Evolutionary conservation across 2,888 invertebrate genomes (phyloP), one percentile per base, ranked within the genome.

Genomic region (Aromia moschata): DNA sequence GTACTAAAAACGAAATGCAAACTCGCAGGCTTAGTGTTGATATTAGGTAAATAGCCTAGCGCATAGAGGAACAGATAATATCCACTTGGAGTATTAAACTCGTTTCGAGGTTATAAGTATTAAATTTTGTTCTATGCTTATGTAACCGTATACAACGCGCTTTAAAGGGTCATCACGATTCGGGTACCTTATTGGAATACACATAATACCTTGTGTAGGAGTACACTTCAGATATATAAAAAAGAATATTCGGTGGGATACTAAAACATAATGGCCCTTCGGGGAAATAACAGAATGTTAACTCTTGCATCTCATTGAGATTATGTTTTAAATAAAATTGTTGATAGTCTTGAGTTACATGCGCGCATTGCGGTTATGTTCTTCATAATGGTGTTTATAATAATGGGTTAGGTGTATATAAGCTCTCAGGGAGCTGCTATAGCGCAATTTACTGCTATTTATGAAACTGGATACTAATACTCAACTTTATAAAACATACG

Each of bases 11-110:
- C 20, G 20, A 5, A 20, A 43, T 43, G 43, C 20, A 43, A 43
- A 43, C 7, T 25, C 14, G 18, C 10, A 25, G 25, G 12, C 14
- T 5, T 43, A 43, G 12, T 14, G 25, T 11, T 4, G 43, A 16
- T 10, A 25, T 43, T 43, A 43, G 12, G 43, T 43, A 43, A 20
- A 43, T 25, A 43, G 12, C 3, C 14, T 25, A 43, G 25, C 20
- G 10, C 25, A 14, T 43, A 25, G 10, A 3, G 43, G 20, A 25
- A 20, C 20, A 25, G 20, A 25, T 18, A 43, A 43, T 52, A 43
- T 49, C 54, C 58, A 49, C 54, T 58, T 54, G 30, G 54, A 58
- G 54, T 58, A 58, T 54, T 54, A 58, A 58, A 49, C 43, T 20
- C 30, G 30, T 38, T 45, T 31, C 18, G 37, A 44, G 2, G 30